Evolutionary conservation across 2,113 vertebrate genomes (phyloP).

Genomic region (Sander vitreus): DNA sequence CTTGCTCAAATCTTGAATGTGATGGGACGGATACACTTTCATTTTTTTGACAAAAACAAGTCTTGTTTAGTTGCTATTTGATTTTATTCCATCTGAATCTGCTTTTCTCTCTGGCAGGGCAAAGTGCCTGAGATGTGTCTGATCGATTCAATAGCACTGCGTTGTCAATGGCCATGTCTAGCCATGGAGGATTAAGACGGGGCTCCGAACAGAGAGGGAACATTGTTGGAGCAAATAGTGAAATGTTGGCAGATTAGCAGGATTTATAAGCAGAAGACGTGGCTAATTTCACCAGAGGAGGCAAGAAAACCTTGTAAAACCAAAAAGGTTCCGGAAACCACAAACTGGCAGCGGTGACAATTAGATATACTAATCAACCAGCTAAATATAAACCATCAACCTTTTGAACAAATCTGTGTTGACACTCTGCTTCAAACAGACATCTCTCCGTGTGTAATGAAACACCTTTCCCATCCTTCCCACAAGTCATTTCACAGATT

Average conservation of each 20-base stretch:
- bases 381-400: constrained; percentile 46
- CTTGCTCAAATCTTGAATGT: not conserved
- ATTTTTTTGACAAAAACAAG: constrained; percentile 6
- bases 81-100: constrained; percentile 16
- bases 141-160: constrained; percentile 60
- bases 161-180: constrained; percentile 47
- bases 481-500: constrained; percentile 42
- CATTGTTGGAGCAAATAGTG: constrained; percentile 56
- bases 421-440: constrained; percentile 50
- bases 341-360: constrained; percentile 22
- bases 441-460: constrained; percentile 28
- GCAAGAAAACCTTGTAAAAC: constrained; percentile 4
- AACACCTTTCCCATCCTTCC: constrained; percentile 46
- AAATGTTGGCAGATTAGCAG: constrained; percentile 64
- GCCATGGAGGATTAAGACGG: constrained; percentile 58
- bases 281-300: constrained; percentile 32
- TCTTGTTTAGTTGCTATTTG: constrained; percentile 12
- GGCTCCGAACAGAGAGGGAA: constrained; percentile 38
- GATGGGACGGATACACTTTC: not conserved
- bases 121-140: constrained; percentile 42
- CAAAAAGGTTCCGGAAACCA: constrained; percentile 28
- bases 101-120: constrained; percentile 21
- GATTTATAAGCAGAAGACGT: constrained; percentile 38
- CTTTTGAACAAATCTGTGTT: constrained; percentile 42
- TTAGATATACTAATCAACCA: constrained; percentile 52